Conservation (phyloP, 2,888 invertebrate species). For the Furcula furcula region DNA sequence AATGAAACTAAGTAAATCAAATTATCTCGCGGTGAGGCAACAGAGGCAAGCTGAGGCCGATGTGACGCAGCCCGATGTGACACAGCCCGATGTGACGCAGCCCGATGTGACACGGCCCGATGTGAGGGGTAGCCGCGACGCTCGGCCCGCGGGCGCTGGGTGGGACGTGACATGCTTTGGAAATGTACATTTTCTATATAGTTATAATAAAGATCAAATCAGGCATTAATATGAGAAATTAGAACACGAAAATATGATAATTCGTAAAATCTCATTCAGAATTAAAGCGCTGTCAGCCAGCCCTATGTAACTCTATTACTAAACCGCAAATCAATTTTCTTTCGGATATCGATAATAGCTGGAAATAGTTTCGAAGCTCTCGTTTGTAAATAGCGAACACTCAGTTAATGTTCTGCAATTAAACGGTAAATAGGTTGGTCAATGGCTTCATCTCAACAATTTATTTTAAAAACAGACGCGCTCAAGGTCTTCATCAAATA, state of each 20-base stretch:
- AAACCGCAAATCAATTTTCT: neutral
- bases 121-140: neutral
- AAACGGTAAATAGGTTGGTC: neutral
- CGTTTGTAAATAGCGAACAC: neutral
- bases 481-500: too few species aligned
- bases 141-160: too few species aligned
- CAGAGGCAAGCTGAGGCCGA: neutral
- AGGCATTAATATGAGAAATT: too few species aligned
- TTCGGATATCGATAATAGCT: constrained; percentile 1
- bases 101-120: neutral
- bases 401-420: neutral
- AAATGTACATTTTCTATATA: too few species aligned
- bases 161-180: too few species aligned
- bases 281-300: too few species aligned
- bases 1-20: constrained; percentile 8
- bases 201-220: too few species aligned
- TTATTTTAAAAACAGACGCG: too few species aligned
- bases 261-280: too few species aligned
- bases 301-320: neutral
- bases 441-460: neutral
- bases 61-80: neutral
- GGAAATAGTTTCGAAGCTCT: neutral
- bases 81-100: neutral
- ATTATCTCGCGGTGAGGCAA: constrained; percentile 12
- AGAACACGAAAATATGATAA: too few species aligned